Conservation (phyloP, 1,140 invertebrate genomes). For the Trichonephila inaurata region DNA sequence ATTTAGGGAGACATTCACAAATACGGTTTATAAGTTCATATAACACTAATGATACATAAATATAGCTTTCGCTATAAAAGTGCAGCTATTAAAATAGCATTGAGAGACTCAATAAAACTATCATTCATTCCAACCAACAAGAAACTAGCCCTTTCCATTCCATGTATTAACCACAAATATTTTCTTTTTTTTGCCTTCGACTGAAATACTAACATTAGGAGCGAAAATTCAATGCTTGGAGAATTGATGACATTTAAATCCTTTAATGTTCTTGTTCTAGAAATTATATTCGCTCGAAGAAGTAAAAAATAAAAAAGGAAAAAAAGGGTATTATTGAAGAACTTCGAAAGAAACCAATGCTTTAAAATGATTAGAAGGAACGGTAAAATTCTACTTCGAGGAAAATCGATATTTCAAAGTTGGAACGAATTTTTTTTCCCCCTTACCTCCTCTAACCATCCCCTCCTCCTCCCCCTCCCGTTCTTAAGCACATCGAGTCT, state of each 20-base stretch:
- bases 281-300: background rate
- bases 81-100: too few species aligned
- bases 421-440: conserved; percentile 9
- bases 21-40: too few species aligned
- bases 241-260: conserved; percentile 32
- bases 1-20: too few species aligned
- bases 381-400: conserved; percentile 21
- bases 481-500: conserved; percentile 45
- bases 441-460: background rate
- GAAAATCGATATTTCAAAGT: conserved; percentile 49
- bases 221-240: too few species aligned
- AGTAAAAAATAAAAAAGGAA: background rate
- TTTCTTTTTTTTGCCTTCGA: too few species aligned
- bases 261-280: conserved; percentile 12
- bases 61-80: too few species aligned
- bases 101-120: too few species aligned
- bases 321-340: background rate
- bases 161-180: too few species aligned
- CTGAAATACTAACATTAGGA: too few species aligned
- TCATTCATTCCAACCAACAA: too few species aligned
- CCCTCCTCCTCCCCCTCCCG: background rate
- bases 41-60: too few species aligned
- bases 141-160: too few species aligned
- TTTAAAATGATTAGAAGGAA: conserved; percentile 45
- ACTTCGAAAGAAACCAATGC: conserved; percentile 11